A percentile compares a stretch with the other conserved stretches of the same genome.
These are phyloP conservation scores for Drosophila pruinosa DNA, from an alignment of 1,140 invertebrate genomes.

Conservation along the genomic window DNA sequence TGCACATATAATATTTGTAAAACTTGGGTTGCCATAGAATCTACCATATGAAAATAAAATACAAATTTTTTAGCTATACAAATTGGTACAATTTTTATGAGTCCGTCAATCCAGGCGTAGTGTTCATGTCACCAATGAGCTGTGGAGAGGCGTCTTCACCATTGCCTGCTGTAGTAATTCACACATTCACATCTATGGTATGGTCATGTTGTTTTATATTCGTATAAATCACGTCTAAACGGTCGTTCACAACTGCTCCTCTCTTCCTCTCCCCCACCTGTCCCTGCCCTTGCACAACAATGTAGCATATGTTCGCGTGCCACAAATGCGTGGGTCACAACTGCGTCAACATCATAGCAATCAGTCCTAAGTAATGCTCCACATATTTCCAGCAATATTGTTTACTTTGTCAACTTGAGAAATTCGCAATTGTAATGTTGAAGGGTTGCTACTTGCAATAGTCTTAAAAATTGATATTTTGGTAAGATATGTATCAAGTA, in stretches of 20 bases:
- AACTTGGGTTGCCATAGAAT: no score
- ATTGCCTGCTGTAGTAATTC: slow-evolving; percentile 1
- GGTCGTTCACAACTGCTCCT: slow-evolving; percentile 34
- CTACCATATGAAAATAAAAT: neutral
- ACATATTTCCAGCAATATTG: slow-evolving; percentile 18
- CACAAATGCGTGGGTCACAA: slow-evolving; percentile 31
- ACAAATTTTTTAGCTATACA: neutral
- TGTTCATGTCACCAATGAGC: neutral
- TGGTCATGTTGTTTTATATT: slow-evolving; percentile 43
- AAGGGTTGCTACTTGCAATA: neutral
- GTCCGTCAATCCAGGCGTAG: neutral
- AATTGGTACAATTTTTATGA: neutral
- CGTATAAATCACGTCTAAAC: slow-evolving; percentile 59
- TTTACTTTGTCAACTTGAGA: slow-evolving; percentile 19
- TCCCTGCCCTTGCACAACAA: slow-evolving; percentile 12
- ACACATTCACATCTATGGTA: slow-evolving; percentile 38
- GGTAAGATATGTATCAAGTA: neutral
- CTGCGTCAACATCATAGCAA: slow-evolving; percentile 15
- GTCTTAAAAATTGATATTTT: no score
- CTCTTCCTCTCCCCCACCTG: neutral
- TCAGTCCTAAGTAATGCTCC: slow-evolving; percentile 24
- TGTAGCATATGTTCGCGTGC: slow-evolving; percentile 42
- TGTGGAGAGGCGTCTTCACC: neutral
- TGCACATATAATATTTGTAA: no score
- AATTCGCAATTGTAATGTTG: slow-evolving; percentile 25